phyloP scores from a whole-genome alignment of 2,113 vertebrate genomes.

The Nestor notabilis region DNA sequence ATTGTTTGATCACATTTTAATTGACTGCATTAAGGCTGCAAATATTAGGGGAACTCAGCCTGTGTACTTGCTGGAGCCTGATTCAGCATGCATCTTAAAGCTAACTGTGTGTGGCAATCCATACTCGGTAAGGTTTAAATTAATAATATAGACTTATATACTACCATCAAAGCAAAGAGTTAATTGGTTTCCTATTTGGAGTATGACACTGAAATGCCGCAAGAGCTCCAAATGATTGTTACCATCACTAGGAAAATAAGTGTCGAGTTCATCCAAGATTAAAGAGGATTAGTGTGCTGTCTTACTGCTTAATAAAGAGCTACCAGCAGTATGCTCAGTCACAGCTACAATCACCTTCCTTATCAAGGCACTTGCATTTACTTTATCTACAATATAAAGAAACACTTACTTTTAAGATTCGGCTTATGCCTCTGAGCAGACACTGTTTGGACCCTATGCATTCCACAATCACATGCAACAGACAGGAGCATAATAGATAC shows the following conservation, averaged over 20 bases:
- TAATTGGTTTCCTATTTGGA: constrained; percentile 74
- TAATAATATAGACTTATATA: constrained; percentile 73
- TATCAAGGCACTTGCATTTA: background rate
- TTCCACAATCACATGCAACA: background rate
- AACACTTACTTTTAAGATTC: background rate
- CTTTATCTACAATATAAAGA: background rate
- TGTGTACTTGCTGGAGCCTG: background rate
- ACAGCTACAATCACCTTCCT: background rate
- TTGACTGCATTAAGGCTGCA: constrained; percentile 55
- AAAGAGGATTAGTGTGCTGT: background rate
- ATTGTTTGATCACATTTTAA: constrained; percentile 47
- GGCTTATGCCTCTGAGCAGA: background rate
- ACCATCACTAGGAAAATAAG: constrained; percentile 39
- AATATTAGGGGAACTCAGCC: background rate
- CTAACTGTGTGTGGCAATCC: constrained; percentile 62
- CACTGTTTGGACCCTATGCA: background rate
- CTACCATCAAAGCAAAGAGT: constrained; percentile 74
- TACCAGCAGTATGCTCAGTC: background rate
- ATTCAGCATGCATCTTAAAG: constrained; percentile 48
- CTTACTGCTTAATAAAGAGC: constrained; percentile 4
- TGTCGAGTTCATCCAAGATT: constrained; percentile 10
- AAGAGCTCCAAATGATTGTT: constrained; percentile 39
- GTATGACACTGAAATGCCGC: constrained; percentile 37
- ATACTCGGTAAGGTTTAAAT: constrained; percentile 72
- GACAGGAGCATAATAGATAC: background rate